Percentiles rank a stretch among this genome's conserved stretches.
phyloP scores from a whole-genome alignment of 1,140 invertebrate genomes.

The Drosophila auraria region DNA sequence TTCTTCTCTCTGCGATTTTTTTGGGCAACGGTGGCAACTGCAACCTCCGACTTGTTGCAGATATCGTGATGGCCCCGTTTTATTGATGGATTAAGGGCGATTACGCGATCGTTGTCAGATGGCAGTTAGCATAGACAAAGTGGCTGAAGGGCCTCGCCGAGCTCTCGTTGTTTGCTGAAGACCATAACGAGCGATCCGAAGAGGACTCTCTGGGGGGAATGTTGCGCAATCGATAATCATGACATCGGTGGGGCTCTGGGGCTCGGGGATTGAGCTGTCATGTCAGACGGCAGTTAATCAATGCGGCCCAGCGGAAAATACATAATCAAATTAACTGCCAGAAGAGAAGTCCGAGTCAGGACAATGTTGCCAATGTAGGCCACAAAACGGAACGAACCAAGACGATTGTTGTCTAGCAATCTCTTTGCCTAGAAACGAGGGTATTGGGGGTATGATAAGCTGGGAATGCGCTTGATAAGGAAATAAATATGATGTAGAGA shows the following conservation, averaged over 20 bases:
- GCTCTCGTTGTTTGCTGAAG: constrained; percentile 63
- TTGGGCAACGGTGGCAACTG: constrained; percentile 70
- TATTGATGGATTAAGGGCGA: constrained; percentile 85
- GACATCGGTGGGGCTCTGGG: constrained; percentile 42
- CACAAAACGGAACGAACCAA: constrained; percentile 41
- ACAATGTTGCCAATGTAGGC: constrained; percentile 66
- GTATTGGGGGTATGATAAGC: constrained; percentile 17
- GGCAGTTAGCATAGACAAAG: constrained; percentile 31
- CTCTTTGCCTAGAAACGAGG: constrained; percentile 16
- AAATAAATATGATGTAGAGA: too few relatives aligned
- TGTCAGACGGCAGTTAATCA: constrained; percentile 84
- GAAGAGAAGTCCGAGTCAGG: constrained; percentile 69
- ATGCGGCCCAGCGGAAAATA: constrained; percentile 70
- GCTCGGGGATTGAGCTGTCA: constrained; percentile 80
- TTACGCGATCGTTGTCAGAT: constrained; percentile 82
- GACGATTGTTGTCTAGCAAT: constrained; percentile 56
- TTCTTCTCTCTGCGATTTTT: constrained; percentile 34
- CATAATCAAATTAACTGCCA: constrained; percentile 83
- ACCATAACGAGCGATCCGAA: constrained; percentile 54
- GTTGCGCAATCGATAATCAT: constrained; percentile 84
- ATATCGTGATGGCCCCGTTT: constrained; percentile 84
- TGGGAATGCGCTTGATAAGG: too few relatives aligned
- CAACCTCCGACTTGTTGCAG: constrained; percentile 44
- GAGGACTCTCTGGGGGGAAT: constrained; percentile 50
- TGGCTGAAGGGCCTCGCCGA: constrained; percentile 65